Evolutionary conservation across 2,888 invertebrate genomes (phyloP).

Genomic region (Pseudococcus jackbeardsleyi): DNA sequence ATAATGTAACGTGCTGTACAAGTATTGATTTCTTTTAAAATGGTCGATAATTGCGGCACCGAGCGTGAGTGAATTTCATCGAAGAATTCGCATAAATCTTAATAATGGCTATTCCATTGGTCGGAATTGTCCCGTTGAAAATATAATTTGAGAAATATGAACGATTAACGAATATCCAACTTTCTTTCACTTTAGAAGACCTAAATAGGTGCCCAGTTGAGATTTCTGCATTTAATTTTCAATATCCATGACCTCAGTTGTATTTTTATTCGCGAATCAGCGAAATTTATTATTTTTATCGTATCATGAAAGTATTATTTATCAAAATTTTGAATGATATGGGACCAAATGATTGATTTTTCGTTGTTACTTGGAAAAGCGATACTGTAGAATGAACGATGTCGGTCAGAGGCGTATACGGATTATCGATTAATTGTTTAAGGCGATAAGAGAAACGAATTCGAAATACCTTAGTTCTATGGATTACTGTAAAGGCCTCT

Average conservation of each 20-base stretch:
- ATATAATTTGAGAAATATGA: background rate
- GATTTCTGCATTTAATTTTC: background rate
- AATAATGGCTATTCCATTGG: background rate
- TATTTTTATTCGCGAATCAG: background rate
- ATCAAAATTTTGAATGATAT: background rate
- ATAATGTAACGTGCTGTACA: constrained; percentile 49
- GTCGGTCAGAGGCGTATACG: constrained; percentile 21
- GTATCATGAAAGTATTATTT: background rate
- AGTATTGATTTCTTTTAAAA: constrained; percentile 54
- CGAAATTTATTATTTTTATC: background rate
- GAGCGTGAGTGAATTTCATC: constrained; percentile 20
- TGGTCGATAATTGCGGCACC: constrained; percentile 56
- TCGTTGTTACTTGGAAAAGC: background rate
- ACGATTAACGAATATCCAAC: constrained; percentile 7
- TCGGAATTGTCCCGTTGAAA: background rate
- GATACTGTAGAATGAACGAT: constrained; percentile 16
- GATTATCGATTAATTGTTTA: constrained; percentile 49
- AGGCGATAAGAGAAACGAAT: constrained; percentile 48
- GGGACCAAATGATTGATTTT: constrained; percentile 13
- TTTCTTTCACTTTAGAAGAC: background rate
- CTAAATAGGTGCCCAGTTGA: background rate
- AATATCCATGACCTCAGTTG: background rate
- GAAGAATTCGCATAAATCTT: constrained; percentile 52
- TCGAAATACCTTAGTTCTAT: constrained; percentile 35
- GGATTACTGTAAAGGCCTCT: constrained; percentile 29